Evolutionary conservation across 2,797 vertebrate genomes (phyloP), one percentile per base, ranked within the genome.

Genomic region (Anguilla obscura): DNA sequence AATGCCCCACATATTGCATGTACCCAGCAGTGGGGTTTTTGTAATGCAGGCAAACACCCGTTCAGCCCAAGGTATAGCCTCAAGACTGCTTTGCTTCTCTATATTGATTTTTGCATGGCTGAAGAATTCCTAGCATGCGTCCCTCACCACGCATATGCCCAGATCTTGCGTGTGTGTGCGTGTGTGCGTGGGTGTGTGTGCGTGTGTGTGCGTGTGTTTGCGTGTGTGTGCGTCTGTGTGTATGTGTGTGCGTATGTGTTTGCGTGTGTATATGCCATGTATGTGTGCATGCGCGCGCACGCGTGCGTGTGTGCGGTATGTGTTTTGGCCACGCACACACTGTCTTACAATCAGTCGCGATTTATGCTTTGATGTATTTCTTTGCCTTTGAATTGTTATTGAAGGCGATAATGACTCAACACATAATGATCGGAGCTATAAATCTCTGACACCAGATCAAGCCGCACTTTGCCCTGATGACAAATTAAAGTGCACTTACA

Each of bases 391-490:
- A 54, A 86, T 54, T 36, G 33, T 60, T 58, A 40, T 27, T 24
- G 24, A 56, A 58, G 30, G 58, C 52, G 33, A 30, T 45, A 56
- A 50, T 27, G 36, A n/a, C 45, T 30, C 40, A 84, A 63, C 14
- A 27, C 54, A 82, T 18, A 76, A 63, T 87, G 36, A 50, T 87
- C 86, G 40, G 86, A 69, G 79, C 36, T 9, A 52, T 84, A 84
- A 58, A 79, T 48, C 79, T 56, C 58, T 83, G 79, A 87, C 86
- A 87, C 86, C 79, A 52, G 80, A 84, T 87, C 84, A 84, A 54
- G 79, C 45, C 24, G 63, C 86, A 14, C 79, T 87, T 8, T 84
- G 84, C 86, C 86, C 80, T 30, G 33, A 84, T 52, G 86, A 56
- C 45, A 84, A 84, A 87, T 87, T 87, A 87, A 69, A 30, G 60